These are phyloP conservation scores for Pelecanoides urinatrix DNA, from an alignment of 2,113 vertebrate genomes.

Conservation along the genomic window DNA sequence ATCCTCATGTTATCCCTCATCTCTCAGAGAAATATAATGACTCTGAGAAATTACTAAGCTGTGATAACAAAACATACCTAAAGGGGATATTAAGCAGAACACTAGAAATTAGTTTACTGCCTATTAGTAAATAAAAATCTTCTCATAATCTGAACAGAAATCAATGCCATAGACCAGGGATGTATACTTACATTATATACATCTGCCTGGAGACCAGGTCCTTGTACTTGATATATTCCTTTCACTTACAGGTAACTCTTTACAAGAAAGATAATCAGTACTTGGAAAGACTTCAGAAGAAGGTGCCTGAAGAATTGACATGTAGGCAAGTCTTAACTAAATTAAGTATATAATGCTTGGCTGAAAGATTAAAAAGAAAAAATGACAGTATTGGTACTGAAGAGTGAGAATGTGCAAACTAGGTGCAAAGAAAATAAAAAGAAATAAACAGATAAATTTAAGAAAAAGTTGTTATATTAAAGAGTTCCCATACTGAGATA, in stretches of 20 bases:
- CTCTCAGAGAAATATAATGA: background rate
- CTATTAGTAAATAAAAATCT: background rate
- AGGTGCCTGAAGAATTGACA: background rate
- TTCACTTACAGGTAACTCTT: background rate
- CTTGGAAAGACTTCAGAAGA: background rate
- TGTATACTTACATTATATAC: background rate
- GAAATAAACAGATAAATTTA: background rate
- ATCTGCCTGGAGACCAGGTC: background rate
- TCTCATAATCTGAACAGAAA: background rate
- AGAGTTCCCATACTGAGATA: background rate
- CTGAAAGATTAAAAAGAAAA: background rate
- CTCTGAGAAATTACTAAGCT: background rate
- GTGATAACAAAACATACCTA: background rate
- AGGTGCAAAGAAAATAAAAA: background rate
- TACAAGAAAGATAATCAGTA: background rate
- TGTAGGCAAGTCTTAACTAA: background rate
- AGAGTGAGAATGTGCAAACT: background rate
- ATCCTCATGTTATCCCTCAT: background rate
- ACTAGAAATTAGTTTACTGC: background rate
- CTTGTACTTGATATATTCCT: background rate
- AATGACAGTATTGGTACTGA: background rate
- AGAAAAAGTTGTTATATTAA: background rate
- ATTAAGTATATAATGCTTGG: background rate
- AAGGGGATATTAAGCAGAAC: background rate
- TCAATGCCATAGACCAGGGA: background rate